phyloP scores from a whole-genome alignment of 2,888 invertebrate genomes.

The Phymatocera aterrima region DNA sequence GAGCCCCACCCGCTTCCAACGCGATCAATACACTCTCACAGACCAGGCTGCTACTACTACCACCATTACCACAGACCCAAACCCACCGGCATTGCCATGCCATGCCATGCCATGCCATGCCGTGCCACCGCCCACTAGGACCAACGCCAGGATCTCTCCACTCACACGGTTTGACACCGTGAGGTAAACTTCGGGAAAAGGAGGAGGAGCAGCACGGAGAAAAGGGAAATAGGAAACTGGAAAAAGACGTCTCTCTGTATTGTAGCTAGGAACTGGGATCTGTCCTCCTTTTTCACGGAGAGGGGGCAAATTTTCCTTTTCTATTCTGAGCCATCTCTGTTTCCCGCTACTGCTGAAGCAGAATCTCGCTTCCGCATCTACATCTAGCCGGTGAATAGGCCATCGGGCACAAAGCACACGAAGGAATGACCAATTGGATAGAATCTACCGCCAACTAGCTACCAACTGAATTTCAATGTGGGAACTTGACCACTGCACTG shows the following conservation, averaged over 20 bases:
- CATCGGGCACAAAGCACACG: conserved; percentile 39
- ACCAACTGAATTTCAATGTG: conserved; percentile 37
- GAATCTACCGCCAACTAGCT: conserved; percentile 23
- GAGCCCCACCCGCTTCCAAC: conserved; percentile 57
- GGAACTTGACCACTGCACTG: neutral
- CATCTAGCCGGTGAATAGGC: conserved; percentile 39
- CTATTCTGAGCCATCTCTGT: neutral
- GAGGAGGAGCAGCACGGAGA: neutral
- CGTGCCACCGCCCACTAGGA: neutral
- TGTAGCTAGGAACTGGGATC: too few species aligned
- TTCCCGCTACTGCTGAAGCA: neutral
- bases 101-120: neutral
- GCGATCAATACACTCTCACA: conserved; percentile 72
- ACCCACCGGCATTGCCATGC: conserved; percentile 12
- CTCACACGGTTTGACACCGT: conserved; percentile 13
- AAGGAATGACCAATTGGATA: conserved; percentile 44
- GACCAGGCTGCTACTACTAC: conserved; percentile 54
- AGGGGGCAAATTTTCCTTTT: conserved; percentile 1
- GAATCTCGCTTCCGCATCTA: neutral
- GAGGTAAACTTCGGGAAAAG: neutral
- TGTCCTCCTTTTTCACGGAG: conserved; percentile 28
- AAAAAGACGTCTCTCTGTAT: too few species aligned
- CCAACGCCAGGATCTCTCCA: neutral
- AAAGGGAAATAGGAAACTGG: neutral
- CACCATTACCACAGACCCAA: neutral